Conservation (phyloP, 2,888 invertebrate genomes). For the Nemotelus pantherinus region DNA sequence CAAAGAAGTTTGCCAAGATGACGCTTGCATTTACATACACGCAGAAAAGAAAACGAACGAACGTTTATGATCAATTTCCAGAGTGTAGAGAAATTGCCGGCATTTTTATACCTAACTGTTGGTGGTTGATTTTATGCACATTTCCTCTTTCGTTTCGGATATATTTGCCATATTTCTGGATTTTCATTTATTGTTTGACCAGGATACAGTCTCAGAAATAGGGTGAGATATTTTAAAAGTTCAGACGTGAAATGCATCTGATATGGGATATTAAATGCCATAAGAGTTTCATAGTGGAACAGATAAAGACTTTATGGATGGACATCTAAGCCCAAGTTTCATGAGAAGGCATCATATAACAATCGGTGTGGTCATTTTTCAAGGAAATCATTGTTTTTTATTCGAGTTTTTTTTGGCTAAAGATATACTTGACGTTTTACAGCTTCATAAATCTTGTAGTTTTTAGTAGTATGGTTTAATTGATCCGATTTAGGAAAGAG, state of each 20-base stretch:
- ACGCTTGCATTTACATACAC: slow-evolving; percentile 3
- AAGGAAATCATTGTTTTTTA: slow-evolving; percentile 29
- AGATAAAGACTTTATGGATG: slow-evolving; percentile 10
- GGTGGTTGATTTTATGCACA: slow-evolving; percentile 16
- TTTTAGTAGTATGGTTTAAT: too few relatives aligned
- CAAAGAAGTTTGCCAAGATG: background rate
- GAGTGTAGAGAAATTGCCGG: background rate
- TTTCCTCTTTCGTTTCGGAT: background rate
- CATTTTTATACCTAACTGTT: background rate
- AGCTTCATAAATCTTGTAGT: too few relatives aligned
- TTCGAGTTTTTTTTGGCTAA: background rate
- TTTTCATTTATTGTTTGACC: slow-evolving; percentile 16
- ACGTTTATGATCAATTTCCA: slow-evolving; percentile 3
- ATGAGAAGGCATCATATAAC: background rate
- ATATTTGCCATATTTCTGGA: slow-evolving; percentile 8
- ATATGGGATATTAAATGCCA: background rate
- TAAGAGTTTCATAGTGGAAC: background rate
- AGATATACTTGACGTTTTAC: too few relatives aligned
- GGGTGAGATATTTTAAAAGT: background rate
- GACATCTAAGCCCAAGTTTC: background rate
- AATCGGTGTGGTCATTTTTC: slow-evolving; percentile 19
- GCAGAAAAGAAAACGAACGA: background rate
- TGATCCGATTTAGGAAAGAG: too few relatives aligned
- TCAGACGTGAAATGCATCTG: background rate
- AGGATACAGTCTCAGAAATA: background rate